Percentiles rank a stretch among this genome's conserved stretches.
Evolutionary conservation across 2,888 invertebrate species (phyloP).

Genomic region (Ophion ellenae): DNA sequence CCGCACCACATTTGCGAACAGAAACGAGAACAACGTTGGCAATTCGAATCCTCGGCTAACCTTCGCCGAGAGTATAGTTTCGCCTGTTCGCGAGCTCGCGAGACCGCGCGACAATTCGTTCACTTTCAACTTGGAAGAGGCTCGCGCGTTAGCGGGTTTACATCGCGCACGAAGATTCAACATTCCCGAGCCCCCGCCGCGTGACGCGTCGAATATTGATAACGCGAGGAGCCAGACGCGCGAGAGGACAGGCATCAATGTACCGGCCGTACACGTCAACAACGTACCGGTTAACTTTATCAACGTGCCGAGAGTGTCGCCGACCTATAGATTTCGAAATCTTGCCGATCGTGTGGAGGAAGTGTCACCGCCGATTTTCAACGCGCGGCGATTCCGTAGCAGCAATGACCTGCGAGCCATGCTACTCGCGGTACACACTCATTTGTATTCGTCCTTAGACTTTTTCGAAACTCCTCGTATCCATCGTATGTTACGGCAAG

Average conservation of each 20-base stretch:
- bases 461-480: not conserved
- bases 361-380: constrained; percentile 51
- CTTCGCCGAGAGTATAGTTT: not conserved
- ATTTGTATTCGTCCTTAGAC: not conserved
- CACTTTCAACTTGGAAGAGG: not conserved
- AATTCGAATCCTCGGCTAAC: not conserved
- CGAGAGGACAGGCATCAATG: constrained; percentile 74
- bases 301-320: constrained; percentile 59
- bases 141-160: not conserved
- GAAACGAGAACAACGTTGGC: too few species aligned
- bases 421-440: not conserved
- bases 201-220: not conserved
- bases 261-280: constrained; percentile 87
- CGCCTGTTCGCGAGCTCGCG: not conserved
- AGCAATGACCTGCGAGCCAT: not conserved
- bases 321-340: constrained; percentile 38
- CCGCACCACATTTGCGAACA: not conserved
- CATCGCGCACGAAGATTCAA: not conserved
- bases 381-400: constrained; percentile 46
- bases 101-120: not conserved
- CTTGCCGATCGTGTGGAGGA: constrained; percentile 60
- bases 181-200: not conserved
- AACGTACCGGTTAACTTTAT: constrained; percentile 85
- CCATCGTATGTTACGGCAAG: not conserved
- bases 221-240: constrained; percentile 7